Evolutionary conservation across 2,113 vertebrate genomes (phyloP), one percentile per base, ranked within the genome.

Genomic region (Mustela nigripes): DNA sequence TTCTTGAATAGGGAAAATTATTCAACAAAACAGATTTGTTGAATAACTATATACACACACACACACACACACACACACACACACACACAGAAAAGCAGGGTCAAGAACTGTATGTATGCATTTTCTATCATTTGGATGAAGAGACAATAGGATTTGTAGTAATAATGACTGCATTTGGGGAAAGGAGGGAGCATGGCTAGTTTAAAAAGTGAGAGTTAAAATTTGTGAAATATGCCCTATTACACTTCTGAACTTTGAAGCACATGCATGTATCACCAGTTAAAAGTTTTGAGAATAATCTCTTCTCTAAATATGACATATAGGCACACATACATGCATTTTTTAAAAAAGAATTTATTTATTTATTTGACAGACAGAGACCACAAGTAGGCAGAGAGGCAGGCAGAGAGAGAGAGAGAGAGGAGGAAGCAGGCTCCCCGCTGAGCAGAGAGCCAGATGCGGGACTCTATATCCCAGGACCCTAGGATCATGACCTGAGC

Each of bases 81-180:
- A 39, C 39, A 39, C 39, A 39, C 39, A 39, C 39, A 39, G 11
- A 63, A 65, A 31, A n/a, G 18, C 18, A 86, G 88, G 62, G 10
- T 24, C 56, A 97, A 74, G 24, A 84, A 69, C 11, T 65, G 5
- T 58, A 45, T 39, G 19, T 31, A 39, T 65, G 16, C 28, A 65
- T 76, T 88, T 92, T 84, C 71, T 89, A 80, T 79, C n/a, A 96
- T 58, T 79, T 84, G 15, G 58, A 28, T 63, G n/a, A 82, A 69
- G 73, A 94, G 74, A 87, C 31, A 53, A 2, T 58, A 78, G n/a
- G 73, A 42, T n/a, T 74, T n/a, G 12, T 31, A 73, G 67, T 48
- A 58, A 56, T 58, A 39, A 88, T 80, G 60, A 33, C 31, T 96
- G 8, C 36, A 79, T 73, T 22, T 71, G 71, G 19, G 22, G 8